Base-by-base conservation (phyloP, 2,113 vertebrate genomes). In the Cercocebus atys region DNA sequence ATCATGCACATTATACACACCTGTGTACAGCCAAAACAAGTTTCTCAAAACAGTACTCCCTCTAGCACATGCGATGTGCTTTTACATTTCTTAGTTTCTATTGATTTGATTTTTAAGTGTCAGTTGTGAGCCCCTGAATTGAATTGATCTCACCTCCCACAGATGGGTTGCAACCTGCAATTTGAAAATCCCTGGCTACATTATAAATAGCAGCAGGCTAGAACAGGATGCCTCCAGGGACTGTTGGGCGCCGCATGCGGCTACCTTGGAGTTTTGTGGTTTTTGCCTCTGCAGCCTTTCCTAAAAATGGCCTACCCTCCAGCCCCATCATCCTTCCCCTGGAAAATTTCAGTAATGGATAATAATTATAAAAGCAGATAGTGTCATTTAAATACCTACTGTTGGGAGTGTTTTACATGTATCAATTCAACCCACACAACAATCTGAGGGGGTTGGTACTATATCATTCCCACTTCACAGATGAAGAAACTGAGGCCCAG, bases 211-310 rank as follows among this genome's bases (percentile, higher is more conserved):
- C 52, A 1, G 17, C 13, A 6, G 2, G 16, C 59, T 40, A 35
- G 22, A 20, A 4, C 6, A 0, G 20, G 23, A 18, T 1, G 7
- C 11, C 72, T 40, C 12, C 1, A 14, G 52, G 3, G 73, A 22
- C 4, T 59, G 8, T 0, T 17, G 30, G 35, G 40, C 0, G 3
- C 47, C 6, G 0, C 22, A 1, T 0, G 3, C 30, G 3, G 40
- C 79, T 10, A 43, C 35, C 82, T 9, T 10, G 9, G 11, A 7
- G 72, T 16, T 45, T 14, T 8, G 20, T 27, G 8, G 0, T 6
- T 45, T 35, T 73, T 78, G 20, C 66, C 47, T 50, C 88, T 10
- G 20, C 27, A 4, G 20, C 13, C 3, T 35, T 38, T 52, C 57
- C 80, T 25, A 2, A 16, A 27, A 5, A 0, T 22, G 35, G 7